These are phyloP conservation scores for Perognathus longimembris DNA, from an alignment of 2,113 vertebrate species.

Conservation along the genomic window DNA sequence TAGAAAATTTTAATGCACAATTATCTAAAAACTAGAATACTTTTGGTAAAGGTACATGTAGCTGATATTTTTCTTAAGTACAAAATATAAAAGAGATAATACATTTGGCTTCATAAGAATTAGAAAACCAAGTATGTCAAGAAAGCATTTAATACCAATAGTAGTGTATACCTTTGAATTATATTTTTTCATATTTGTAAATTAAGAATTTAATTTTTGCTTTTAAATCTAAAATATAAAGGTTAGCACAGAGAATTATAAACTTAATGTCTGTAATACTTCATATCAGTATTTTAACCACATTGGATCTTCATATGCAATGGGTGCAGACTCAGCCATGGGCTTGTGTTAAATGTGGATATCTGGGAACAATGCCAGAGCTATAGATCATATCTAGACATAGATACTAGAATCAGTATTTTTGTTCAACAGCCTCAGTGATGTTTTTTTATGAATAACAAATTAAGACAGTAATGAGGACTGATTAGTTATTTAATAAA, in stretches of 20 bases:
- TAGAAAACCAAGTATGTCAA: not conserved
- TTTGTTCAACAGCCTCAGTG: constrained; percentile 5
- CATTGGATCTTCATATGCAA: too few species aligned
- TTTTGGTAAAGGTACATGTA: not conserved
- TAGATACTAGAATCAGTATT: not conserved
- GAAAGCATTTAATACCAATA: not conserved
- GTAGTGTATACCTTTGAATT: not conserved
- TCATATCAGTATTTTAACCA: not conserved
- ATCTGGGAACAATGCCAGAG: not conserved
- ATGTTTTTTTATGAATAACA: constrained; percentile 54
- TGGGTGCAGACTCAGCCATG: not conserved
- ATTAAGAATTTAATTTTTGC: not conserved
- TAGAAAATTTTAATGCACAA: not conserved
- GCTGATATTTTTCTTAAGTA: not conserved
- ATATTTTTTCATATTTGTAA: not conserved
- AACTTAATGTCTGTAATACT: not conserved
- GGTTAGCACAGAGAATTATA: not conserved
- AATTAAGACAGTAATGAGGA: constrained; percentile 28
- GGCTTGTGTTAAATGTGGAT: not conserved
- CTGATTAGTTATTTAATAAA: constrained; percentile 60
- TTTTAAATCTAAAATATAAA: not conserved
- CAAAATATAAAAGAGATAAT: not conserved
- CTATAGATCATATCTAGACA: not conserved
- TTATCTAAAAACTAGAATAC: not conserved
- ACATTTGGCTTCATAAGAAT: not conserved